Conservation (phyloP, 2,113 vertebrate species). For the Perognathus longimembris region DNA sequence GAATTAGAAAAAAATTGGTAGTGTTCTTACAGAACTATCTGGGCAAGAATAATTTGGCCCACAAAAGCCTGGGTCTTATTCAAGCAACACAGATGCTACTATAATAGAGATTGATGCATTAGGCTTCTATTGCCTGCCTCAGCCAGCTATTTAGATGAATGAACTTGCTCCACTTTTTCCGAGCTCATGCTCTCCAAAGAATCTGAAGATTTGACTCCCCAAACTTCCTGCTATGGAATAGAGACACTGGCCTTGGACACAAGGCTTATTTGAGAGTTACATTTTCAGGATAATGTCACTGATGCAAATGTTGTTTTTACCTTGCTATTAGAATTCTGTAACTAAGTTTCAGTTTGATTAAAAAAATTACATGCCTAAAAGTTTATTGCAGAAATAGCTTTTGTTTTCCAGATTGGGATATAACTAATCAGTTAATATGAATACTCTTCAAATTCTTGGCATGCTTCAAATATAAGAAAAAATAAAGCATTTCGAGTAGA, state of each 20-base stretch:
- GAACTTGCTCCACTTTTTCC: background rate
- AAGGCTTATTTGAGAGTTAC: background rate
- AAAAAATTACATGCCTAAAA: background rate
- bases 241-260: background rate
- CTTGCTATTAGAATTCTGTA: background rate
- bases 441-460: background rate
- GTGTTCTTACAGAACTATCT: background rate
- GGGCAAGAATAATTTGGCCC: background rate
- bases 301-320: background rate
- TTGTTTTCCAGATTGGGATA: constrained; percentile 39
- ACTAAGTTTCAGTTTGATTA: background rate
- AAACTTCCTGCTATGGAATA: background rate
- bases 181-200: background rate
- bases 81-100: background rate
- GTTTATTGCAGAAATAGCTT: constrained; percentile 36
- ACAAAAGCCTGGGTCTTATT: background rate
- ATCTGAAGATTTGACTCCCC: background rate
- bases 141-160: background rate
- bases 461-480: constrained; percentile 17
- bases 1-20: background rate
- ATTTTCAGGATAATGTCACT: background rate
- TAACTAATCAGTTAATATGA: constrained; percentile 37
- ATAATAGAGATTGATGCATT: background rate
- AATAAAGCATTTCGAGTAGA: background rate
- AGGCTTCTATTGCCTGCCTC: background rate